Conservation (phyloP, 2,797 vertebrate species). For the Galaxias olidus region DNA sequence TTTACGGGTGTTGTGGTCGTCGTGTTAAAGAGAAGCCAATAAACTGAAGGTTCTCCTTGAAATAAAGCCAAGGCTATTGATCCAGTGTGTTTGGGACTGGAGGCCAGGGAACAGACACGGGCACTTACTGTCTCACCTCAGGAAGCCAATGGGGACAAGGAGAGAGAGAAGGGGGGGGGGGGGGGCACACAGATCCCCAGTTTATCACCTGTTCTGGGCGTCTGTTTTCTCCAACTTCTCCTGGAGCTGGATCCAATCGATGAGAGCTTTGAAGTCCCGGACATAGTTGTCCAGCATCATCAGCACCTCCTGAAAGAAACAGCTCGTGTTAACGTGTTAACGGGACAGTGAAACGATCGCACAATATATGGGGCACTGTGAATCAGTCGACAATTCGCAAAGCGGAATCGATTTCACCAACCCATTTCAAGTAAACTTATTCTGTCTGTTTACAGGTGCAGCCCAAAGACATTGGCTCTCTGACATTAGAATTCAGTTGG, state of each 20-base stretch:
- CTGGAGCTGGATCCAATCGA: constrained; percentile 99
- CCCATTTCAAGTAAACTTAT: too few relatives aligned
- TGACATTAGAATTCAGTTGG: too few relatives aligned
- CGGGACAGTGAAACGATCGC: not conserved
- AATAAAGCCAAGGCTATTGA: constrained; percentile 70
- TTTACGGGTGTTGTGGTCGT: constrained; percentile 68
- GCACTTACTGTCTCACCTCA: constrained; percentile 43
- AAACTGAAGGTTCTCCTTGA: constrained; percentile 66
- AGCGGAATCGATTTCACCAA: too few relatives aligned
- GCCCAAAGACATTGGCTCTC: too few relatives aligned
- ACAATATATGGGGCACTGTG: not conserved
- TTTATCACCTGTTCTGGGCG: constrained; percentile 92
- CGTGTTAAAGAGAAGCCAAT: constrained; percentile 70
- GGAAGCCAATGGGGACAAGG: constrained; percentile 37
- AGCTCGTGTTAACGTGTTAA: constrained; percentile 3
- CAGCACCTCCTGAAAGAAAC: constrained; percentile 85
- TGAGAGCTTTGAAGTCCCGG: constrained; percentile 96
- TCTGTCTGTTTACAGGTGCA: too few relatives aligned
- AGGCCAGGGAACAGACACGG: constrained; percentile 52
- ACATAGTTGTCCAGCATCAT: constrained; percentile 99
- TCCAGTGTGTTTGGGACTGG: constrained; percentile 58
- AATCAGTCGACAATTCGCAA: too few relatives aligned
- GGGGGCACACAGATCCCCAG: constrained; percentile 3
- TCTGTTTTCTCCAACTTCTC: constrained; percentile 98
- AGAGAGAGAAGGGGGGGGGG: not conserved